Evolutionary conservation across 2,113 vertebrate species (phyloP).

Genomic region (Crypturellus undulatus): DNA sequence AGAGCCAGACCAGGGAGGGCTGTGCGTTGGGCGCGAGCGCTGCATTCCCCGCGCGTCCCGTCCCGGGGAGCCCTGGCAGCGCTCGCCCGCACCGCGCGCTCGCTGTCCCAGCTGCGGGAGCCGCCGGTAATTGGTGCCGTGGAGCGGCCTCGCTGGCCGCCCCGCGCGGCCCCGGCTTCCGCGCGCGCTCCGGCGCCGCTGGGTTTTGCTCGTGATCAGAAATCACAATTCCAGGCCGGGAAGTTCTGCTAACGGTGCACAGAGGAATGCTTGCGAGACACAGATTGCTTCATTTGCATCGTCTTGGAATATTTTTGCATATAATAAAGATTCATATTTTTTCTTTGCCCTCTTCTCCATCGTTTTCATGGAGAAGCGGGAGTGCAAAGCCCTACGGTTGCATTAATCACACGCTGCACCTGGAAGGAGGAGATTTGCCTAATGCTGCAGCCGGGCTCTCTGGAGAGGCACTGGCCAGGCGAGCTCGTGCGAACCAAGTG

Average conservation of each 20-base stretch:
- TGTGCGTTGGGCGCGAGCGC: no score
- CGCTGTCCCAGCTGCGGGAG: fast-evolving
- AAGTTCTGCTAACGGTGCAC: neutral
- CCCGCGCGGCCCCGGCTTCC: no score
- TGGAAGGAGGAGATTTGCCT: neutral
- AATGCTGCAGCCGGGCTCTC: fast-evolving
- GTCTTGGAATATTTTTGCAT: slow-evolving; percentile 68
- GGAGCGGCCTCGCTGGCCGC: fast-evolving
- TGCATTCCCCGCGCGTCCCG: no score
- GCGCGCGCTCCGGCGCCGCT: neutral
- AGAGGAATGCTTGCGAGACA: slow-evolving; percentile 31
- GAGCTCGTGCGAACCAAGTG: no score
- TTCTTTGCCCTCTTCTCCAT: neutral
- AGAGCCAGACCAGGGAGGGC: no score
- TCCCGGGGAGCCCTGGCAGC: no score
- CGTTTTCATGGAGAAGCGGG: neutral
- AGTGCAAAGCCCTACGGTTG: fast-evolving
- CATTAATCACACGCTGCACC: neutral
- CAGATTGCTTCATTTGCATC: slow-evolving; percentile 66
- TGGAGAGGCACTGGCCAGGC: fast-evolving
- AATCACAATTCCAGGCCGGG: slow-evolving; percentile 2
- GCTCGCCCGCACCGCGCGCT: fast-evolving
- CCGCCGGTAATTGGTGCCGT: fast-evolving
- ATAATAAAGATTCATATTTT: neutral
- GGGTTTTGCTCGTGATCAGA: neutral